Evolutionary conservation across 2,888 invertebrate genomes (phyloP).

Genomic region (Synergus umbraculus): DNA sequence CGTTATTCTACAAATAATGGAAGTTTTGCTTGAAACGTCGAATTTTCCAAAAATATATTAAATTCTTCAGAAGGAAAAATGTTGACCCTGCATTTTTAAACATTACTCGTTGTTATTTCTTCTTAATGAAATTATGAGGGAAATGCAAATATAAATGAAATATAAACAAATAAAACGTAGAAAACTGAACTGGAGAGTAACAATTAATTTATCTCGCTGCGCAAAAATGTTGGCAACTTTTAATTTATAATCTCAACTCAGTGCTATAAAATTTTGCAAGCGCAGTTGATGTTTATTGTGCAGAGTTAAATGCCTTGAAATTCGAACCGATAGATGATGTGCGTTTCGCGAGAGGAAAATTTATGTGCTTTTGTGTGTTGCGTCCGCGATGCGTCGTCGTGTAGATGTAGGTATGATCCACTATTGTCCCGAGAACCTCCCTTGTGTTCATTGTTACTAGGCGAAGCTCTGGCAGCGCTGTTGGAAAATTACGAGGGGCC

Average conservation of each 20-base stretch:
- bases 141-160: neutral
- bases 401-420: slow-evolving; percentile 38
- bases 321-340: slow-evolving; percentile 38
- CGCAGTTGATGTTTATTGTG: slow-evolving; percentile 36
- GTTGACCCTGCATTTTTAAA: neutral
- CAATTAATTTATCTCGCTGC: neutral
- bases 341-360: slow-evolving; percentile 26
- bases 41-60: too few relatives aligned
- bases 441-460: slow-evolving; percentile 39
- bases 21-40: too few relatives aligned
- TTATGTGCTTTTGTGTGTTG: slow-evolving; percentile 33
- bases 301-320: slow-evolving; percentile 39
- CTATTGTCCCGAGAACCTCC: slow-evolving; percentile 36
- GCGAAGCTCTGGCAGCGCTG: slow-evolving; percentile 22
- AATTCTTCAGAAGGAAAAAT: too few relatives aligned
- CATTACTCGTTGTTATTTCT: neutral
- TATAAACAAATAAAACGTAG: neutral
- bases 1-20: too few relatives aligned
- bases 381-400: slow-evolving; percentile 22
- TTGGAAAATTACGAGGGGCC: slow-evolving; percentile 35
- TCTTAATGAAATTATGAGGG: neutral
- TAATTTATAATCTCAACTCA: slow-evolving; percentile 5
- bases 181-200: neutral
- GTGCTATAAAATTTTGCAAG: slow-evolving; percentile 9
- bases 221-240: neutral